Evolutionary conservation across 1,140 invertebrate species (phyloP).

Genomic region (Drosophila saltans): DNA sequence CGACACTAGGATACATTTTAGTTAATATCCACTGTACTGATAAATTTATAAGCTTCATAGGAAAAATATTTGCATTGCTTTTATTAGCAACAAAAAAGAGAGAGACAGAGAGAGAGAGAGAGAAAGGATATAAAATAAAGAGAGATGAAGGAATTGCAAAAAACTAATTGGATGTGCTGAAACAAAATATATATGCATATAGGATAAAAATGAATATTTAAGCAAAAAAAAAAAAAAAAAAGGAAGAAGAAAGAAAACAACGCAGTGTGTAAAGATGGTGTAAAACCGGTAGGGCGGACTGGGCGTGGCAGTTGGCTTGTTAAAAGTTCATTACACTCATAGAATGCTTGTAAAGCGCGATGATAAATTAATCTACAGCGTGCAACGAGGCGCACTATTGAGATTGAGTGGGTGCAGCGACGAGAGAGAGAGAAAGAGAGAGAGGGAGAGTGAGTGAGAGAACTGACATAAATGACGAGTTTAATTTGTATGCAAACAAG

Average conservation of each 20-base stretch:
- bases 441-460: conserved; percentile 29
- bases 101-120: background rate
- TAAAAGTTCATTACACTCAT: conserved; percentile 82
- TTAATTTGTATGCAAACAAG: conserved; percentile 82
- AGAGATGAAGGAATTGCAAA: conserved; percentile 61
- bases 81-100: conserved; percentile 38
- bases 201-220: conserved; percentile 3
- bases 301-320: conserved; percentile 66
- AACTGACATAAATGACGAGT: conserved; percentile 76
- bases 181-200: conserved; percentile 17
- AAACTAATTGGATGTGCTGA: conserved; percentile 76
- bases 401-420: conserved; percentile 70
- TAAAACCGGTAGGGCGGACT: background rate
- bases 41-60: conserved; percentile 41
- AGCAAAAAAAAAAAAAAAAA: conserved; percentile 33
- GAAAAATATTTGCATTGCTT: conserved; percentile 73
- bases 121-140: conserved; percentile 36
- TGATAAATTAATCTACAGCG: conserved; percentile 81
- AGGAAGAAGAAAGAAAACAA: conserved; percentile 21
- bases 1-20: too few relatives aligned
- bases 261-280: background rate
- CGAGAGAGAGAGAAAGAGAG: conserved; percentile 14
- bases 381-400: conserved; percentile 75
- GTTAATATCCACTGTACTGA: background rate
- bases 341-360: conserved; percentile 81